phyloP scores from a whole-genome alignment of 2,113 vertebrate genomes.

The Corythaixoides concolor region DNA sequence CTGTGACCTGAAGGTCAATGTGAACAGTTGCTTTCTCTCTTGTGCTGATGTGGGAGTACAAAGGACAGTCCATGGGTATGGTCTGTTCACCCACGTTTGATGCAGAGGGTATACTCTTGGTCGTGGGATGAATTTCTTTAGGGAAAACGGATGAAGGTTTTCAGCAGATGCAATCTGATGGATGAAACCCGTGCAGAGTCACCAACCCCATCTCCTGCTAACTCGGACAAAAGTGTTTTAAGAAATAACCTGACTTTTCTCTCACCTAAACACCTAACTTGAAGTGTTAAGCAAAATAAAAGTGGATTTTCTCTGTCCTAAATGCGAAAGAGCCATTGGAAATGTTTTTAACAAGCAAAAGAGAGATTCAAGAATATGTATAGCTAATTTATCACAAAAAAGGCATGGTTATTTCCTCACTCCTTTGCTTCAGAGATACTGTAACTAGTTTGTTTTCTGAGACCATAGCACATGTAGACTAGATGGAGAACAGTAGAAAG shows the following conservation, averaged over 20 bases:
- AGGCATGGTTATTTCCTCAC: not conserved
- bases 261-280: slow-evolving; percentile 9
- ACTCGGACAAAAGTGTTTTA: not conserved
- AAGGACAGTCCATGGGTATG: not conserved
- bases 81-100: not conserved
- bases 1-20: not conserved
- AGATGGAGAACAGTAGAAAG: not conserved
- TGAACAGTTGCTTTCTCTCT: not conserved
- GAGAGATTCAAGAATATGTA: not conserved
- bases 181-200: not conserved
- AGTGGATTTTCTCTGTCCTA: not conserved
- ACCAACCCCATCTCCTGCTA: not conserved
- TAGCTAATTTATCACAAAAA: not conserved
- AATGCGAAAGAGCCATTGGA: not conserved
- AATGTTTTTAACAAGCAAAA: not conserved
- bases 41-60: not conserved
- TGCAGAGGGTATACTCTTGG: not conserved
- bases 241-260: slow-evolving; percentile 4
- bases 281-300: slow-evolving; percentile 25
- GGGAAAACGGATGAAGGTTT: not conserved
- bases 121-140: not conserved
- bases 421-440: not conserved
- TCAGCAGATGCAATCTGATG: not conserved
- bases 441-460: not conserved
- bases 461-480: not conserved